Base-by-base conservation (phyloP, 1,140 invertebrate genomes). In the Babylonia areolata region DNA sequence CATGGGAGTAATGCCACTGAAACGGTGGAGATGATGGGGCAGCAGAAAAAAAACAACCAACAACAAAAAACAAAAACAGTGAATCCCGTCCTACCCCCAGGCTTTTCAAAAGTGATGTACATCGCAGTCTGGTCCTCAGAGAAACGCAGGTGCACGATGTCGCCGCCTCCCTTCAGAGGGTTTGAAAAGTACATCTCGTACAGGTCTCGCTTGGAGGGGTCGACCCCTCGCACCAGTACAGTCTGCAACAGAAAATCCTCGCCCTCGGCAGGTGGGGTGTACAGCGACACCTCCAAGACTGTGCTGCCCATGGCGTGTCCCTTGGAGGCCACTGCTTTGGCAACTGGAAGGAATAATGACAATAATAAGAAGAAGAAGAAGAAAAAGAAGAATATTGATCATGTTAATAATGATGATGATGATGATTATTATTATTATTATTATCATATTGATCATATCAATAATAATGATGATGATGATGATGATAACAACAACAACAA, bases 291-390 rank as follows among this genome's bases (percentile, higher is more conserved):
- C 31, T 86, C 28, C 39, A 90, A 40, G 5, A 86, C 80, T 9
- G 42, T 51, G 2, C 54, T 75, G 15, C 85, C 83, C 1, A 90
- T 28, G 73, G 20, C 88, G 81, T 89, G 89, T 20, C 31, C 54
- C 51, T 31, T 84, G 37, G 82, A 78, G 3, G 58, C 69, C 35
- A 88, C 23, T 9, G 81, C 58, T 42, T 46, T 40, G 15, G 84
- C 51, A 23, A 85, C 88, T 86, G 73, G 84, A 88, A 80, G 31
- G n/a, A n/a, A n/a, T n/a, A n/a, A n/a, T n/a, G n/a, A n/a, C n/a
- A n/a, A n/a, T n/a, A n/a, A n/a, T n/a, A n/a, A n/a, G n/a, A n/a
- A n/a, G n/a, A n/a, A n/a, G n/a, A n/a, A n/a, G n/a, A n/a, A n/a
- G n/a, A n/a, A n/a, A n/a, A n/a, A n/a, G n/a, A n/a, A n/a, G n/a